Evolutionary conservation across 2,113 vertebrate genomes (phyloP).

Genomic region (Nibea coibor): DNA sequence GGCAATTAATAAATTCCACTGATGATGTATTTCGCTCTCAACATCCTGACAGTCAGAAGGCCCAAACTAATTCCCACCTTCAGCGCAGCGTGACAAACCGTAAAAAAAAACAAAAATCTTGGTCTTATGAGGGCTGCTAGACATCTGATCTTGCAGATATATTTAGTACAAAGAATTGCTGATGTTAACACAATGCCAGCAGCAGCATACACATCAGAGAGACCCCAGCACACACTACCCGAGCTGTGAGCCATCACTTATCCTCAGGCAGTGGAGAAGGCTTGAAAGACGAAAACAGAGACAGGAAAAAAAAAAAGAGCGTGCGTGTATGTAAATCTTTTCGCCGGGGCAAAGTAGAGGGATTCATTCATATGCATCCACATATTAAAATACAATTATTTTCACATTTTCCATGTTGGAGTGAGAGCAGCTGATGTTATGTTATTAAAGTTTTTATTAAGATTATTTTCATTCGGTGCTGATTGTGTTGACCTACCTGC

Average conservation of each 20-base stretch:
- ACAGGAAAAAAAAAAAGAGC: background rate
- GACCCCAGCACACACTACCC: background rate
- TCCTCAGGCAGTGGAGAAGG: conserved; percentile 35
- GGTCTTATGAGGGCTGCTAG: background rate
- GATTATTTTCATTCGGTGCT: conserved; percentile 18
- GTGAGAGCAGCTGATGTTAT: background rate
- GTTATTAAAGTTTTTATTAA: conserved; percentile 14
- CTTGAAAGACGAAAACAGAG: conserved; percentile 7
- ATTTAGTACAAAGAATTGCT: conserved; percentile 30
- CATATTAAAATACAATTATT: conserved; percentile 22
- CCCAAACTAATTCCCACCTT: conserved; percentile 2
- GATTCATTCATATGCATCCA: conserved; percentile 36
- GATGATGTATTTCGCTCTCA: background rate
- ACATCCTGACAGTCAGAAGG: background rate
- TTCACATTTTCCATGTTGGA: background rate
- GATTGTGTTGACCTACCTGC: conserved; percentile 21
- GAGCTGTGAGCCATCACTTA: conserved; percentile 30
- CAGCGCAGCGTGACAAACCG: background rate
- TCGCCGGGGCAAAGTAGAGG: background rate
- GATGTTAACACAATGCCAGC: conserved; percentile 34
- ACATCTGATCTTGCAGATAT: background rate
- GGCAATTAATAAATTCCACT: conserved; percentile 7
- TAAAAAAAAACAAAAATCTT: background rate
- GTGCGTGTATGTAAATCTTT: background rate
- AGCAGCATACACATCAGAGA: conserved; percentile 14